Percentiles rank a stretch among this genome's conserved stretches.
phyloP scores from a whole-genome alignment of 2,888 invertebrate species.

The Eristalis tenax region DNA sequence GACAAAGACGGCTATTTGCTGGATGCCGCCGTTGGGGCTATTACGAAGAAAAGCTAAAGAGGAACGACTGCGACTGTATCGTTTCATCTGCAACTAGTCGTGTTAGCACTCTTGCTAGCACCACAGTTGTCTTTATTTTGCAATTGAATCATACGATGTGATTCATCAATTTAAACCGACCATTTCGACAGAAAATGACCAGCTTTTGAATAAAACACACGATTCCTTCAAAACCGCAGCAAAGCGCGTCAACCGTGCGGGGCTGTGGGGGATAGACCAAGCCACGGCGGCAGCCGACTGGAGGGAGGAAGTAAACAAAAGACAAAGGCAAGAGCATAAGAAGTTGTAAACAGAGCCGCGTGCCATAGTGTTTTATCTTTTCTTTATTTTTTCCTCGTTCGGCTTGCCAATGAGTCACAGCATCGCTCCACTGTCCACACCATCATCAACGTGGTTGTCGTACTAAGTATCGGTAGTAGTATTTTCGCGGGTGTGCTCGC shows the following conservation, averaged over 20 bases:
- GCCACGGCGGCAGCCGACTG: background rate
- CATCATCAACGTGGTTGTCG: slow-evolving; percentile 30
- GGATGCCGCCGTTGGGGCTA: background rate
- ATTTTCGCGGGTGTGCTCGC: slow-evolving; percentile 45
- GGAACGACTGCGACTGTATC: background rate
- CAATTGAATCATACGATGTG: slow-evolving; percentile 4
- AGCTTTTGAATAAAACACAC: background rate
- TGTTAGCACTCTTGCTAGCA: background rate
- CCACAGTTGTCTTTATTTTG: background rate
- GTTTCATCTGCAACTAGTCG: background rate
- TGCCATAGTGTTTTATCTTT: slow-evolving; percentile 5
- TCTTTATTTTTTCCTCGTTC: slow-evolving; percentile 8
- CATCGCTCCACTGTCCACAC: slow-evolving; percentile 29
- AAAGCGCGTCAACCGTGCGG: background rate
- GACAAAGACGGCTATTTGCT: background rate
- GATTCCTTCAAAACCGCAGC: background rate
- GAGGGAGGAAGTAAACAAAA: background rate
- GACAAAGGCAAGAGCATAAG: slow-evolving; percentile 27
- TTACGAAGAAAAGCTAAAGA: background rate
- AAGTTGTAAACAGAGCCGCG: slow-evolving; percentile 24
- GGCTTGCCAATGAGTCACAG: slow-evolving; percentile 41
- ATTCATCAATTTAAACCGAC: slow-evolving; percentile 4
- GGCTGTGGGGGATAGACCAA: background rate
- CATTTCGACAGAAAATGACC: background rate
- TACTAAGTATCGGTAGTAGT: slow-evolving; percentile 54